Percentiles rank a stretch among this genome's conserved stretches.
phyloP scores from a whole-genome alignment of 2,113 vertebrate genomes.

The Bombycilla garrulus region DNA sequence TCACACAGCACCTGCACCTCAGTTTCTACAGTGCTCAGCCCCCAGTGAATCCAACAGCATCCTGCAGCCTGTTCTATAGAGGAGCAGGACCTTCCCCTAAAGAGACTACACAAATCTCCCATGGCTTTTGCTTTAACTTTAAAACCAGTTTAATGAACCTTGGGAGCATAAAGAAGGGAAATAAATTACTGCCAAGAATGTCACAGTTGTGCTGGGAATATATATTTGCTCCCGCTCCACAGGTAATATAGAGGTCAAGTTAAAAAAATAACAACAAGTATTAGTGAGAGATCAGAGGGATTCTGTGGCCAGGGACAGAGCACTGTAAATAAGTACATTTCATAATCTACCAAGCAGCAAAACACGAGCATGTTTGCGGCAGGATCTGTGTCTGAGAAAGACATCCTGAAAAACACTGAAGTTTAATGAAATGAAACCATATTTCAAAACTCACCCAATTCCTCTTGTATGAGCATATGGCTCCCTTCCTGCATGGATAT shows the following conservation, averaged over 20 bases:
- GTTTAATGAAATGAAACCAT: background rate
- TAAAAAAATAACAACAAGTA: background rate
- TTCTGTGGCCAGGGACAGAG: background rate
- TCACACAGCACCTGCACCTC: background rate
- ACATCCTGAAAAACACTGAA: background rate
- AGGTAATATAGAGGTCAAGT: background rate
- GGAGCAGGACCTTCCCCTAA: background rate
- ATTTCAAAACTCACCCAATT: background rate
- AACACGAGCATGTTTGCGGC: background rate
- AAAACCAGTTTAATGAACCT: background rate
- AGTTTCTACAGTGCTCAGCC: background rate
- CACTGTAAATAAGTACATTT: slow-evolving; percentile 24
- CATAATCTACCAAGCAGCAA: slow-evolving; percentile 38
- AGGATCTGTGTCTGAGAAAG: background rate
- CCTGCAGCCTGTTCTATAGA: background rate
- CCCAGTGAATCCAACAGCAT: background rate
- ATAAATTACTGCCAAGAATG: background rate
- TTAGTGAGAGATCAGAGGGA: background rate
- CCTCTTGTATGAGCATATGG: background rate
- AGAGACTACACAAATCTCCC: background rate
- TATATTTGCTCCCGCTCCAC: background rate
- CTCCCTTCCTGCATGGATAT: accelerated
- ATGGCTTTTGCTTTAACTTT: background rate
- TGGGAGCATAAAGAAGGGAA: background rate
- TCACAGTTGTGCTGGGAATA: background rate